Conservation (phyloP, 1,140 invertebrate species). For the Drosophila prosaltans region DNA sequence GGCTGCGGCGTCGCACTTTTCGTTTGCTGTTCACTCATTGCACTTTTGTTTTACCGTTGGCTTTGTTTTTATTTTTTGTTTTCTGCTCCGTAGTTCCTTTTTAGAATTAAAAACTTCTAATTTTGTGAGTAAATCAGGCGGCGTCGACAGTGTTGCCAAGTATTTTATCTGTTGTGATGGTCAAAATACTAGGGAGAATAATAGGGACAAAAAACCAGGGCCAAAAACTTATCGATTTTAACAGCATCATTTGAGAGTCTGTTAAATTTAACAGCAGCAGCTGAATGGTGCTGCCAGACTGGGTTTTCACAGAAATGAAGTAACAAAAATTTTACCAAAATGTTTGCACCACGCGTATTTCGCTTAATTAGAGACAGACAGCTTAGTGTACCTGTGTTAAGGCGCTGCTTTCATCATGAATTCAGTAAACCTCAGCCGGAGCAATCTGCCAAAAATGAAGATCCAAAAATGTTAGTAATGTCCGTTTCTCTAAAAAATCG, state of each 20-base stretch:
- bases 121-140: constrained; percentile 50
- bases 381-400: constrained; percentile 58
- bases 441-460: neutral
- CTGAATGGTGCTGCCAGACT: neutral
- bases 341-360: constrained; percentile 63
- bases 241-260: neutral
- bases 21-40: constrained; percentile 63
- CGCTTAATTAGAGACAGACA: constrained; percentile 63
- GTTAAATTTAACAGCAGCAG: too few species aligned
- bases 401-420: constrained; percentile 74
- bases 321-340: constrained; percentile 29
- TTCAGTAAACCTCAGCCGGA: constrained; percentile 49
- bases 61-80: constrained; percentile 14
- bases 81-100: constrained; percentile 3
- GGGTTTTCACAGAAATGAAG: neutral
- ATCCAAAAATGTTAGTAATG: neutral
- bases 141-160: constrained; percentile 25
- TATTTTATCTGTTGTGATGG: too few species aligned
- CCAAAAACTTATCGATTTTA: neutral
- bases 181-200: too few species aligned
- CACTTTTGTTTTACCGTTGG: constrained; percentile 39
- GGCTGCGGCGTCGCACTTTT: constrained; percentile 26
- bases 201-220: too few species aligned
- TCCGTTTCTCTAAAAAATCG: too few species aligned
- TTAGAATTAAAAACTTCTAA: constrained; percentile 52